Conservation (phyloP, 2,797 vertebrate species). For the Alcedo atthis region DNA sequence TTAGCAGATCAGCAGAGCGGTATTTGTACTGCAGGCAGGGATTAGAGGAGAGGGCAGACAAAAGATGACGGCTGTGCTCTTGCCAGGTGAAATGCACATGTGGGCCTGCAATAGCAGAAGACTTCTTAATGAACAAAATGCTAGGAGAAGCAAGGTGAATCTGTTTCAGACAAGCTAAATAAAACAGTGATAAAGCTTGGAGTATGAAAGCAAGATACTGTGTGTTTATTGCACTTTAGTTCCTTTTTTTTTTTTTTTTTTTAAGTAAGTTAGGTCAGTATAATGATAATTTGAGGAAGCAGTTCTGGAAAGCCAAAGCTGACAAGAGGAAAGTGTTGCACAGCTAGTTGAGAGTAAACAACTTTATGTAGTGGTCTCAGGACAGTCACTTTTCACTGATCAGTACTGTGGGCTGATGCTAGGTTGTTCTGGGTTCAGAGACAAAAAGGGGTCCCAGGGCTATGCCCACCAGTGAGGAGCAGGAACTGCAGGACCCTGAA, state of each 20-base stretch:
- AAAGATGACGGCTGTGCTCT: not conserved
- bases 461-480: not conserved
- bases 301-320: not conserved
- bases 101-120: not conserved
- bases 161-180: not conserved
- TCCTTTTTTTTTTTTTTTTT: constrained; percentile 46
- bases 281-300: constrained; percentile 49
- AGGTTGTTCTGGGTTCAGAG: not conserved
- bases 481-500: not conserved
- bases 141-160: not conserved
- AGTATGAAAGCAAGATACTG: not conserved
- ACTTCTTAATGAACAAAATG: not conserved
- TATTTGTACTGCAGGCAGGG: not conserved
- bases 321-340: not conserved
- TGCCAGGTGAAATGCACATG: not conserved
- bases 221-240: constrained; percentile 12
- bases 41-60: not conserved
- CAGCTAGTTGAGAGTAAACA: not conserved
- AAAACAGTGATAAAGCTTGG: not conserved
- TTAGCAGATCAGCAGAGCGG: not conserved
- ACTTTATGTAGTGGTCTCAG: not conserved
- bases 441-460: not conserved
- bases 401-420: not conserved
- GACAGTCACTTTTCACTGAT: not conserved
- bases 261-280: not conserved